Evolutionary conservation across 1,140 invertebrate species (phyloP).

Genomic region (Muscidifurax raptorellus): DNA sequence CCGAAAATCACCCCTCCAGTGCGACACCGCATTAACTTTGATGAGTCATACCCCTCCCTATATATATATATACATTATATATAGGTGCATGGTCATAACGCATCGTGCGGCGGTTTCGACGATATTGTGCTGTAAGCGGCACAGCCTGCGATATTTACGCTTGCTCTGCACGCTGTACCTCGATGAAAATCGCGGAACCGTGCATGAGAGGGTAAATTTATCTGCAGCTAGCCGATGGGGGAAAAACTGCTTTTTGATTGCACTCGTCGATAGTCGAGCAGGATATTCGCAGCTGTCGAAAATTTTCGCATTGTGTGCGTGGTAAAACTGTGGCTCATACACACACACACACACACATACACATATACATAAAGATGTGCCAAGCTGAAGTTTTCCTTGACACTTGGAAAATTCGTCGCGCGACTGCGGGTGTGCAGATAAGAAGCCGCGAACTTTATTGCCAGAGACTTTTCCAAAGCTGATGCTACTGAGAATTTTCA

Average conservation of each 20-base stretch:
- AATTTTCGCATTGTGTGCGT: not conserved
- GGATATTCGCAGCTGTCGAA: not conserved
- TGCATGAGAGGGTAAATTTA: not conserved
- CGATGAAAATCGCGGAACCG: not conserved
- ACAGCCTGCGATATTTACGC: not conserved
- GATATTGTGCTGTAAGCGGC: too few species aligned
- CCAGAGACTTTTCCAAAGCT: not conserved
- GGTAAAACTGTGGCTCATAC: too few species aligned
- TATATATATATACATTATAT: too few species aligned
- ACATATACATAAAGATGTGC: too few species aligned
- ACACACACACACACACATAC: too few species aligned
- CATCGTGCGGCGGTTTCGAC: not conserved
- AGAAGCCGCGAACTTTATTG: not conserved
- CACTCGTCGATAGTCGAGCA: not conserved
- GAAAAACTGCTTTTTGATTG: not conserved
- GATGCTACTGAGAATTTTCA: too few species aligned
- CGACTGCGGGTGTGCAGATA: not conserved
- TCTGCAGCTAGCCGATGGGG: too few species aligned
- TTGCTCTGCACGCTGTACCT: not conserved
- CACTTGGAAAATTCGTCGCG: too few species aligned
- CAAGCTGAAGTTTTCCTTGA: too few species aligned
- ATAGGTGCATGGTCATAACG: not conserved
- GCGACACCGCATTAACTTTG: slow-evolving; percentile 13
- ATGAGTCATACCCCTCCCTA: slow-evolving; percentile 50
- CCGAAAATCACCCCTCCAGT: slow-evolving; percentile 6